These are phyloP conservation scores for Sicus ferrugineus DNA, from an alignment of 2,888 invertebrate genomes.

Conservation along the genomic window DNA sequence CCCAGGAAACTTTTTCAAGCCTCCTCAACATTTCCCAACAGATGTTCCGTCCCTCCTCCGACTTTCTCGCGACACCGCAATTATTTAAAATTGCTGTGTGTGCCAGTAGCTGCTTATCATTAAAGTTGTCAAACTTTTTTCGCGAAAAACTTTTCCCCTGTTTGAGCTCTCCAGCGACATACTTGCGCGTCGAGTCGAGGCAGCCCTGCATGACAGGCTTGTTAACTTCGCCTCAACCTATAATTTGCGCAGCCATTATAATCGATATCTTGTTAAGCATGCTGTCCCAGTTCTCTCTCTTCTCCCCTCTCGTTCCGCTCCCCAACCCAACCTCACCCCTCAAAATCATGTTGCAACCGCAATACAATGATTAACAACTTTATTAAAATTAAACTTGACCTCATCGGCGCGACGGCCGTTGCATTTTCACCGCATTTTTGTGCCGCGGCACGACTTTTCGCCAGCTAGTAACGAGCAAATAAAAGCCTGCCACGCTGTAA, in stretches of 20 bases:
- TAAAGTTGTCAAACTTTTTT: no score
- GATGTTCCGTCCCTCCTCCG: neutral
- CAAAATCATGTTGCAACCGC: no score
- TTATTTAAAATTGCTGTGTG: neutral
- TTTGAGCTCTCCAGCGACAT: neutral
- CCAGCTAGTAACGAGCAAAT: neutral
- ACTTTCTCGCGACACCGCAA: neutral
- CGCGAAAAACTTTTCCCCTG: no score
- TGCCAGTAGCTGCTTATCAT: neutral
- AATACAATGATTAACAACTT: conserved; percentile 22
- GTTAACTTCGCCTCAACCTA: conserved; percentile 17
- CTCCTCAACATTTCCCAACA: no score
- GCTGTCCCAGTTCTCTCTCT: conserved; percentile 8
- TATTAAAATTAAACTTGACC: conserved; percentile 31
- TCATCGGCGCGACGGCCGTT: neutral
- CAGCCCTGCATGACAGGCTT: conserved; percentile 5
- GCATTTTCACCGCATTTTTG: neutral
- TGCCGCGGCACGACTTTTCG: neutral
- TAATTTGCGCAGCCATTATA: conserved; percentile 24
- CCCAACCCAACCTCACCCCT: no score
- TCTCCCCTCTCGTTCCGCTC: neutral
- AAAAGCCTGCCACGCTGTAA: conserved; percentile 23
- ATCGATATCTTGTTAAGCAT: neutral
- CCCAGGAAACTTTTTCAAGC: no score
- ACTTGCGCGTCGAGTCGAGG: neutral